Evolutionary conservation across 1,140 invertebrate species (phyloP), one percentile per base, ranked within the genome.

Genomic region (Zaprionus kolodkinae): DNA sequence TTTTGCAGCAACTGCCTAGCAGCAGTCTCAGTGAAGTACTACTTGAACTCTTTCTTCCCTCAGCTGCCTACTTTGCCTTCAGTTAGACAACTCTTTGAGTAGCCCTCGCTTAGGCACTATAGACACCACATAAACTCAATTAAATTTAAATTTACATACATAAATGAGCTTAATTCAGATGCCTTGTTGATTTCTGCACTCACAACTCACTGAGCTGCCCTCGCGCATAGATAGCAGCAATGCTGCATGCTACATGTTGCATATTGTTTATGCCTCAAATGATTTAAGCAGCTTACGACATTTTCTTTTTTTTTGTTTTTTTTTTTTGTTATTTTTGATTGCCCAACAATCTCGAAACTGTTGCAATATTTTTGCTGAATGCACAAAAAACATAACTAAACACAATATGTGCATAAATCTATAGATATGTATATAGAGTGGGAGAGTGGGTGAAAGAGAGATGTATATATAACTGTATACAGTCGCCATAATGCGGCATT

Each of bases 271-370:
- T 54, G 57, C 38, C 72, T 52, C 30, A 59, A 64, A 64, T 64
- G 67, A 57, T 70, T 69, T 71, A 70, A 70, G 72, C 52, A 52
- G 71, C 71, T 73, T 73, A 73, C 27, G 15, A 30, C 36, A 33
- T 13, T 35, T 64, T 64, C 11, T 43, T 63, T 61, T 21, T 21
- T 21, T 21, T 21, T 21, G 1, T 21, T 21, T 21, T 21, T 21
- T 21, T 21, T 21, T 21, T 21, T 21, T 21, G 1, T 21, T 21
- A 1, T 21, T 21, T 30, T 30, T 30, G 3, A 30, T 40, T 62
- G 55, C 11, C 55, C 43, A 45, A 33, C 52, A 66, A 30, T 60
- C 15, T 57, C 50, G 33, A 40, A 64, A 33, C 30, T 21, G 36
- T 43, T 64, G 48, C 62, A 64, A 40, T 33, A 59, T 40, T 40